Evolutionary conservation across 2,797 vertebrate genomes (phyloP), one percentile per base, ranked within the genome.

Genomic region (Acrocephalus scirpaceus): DNA sequence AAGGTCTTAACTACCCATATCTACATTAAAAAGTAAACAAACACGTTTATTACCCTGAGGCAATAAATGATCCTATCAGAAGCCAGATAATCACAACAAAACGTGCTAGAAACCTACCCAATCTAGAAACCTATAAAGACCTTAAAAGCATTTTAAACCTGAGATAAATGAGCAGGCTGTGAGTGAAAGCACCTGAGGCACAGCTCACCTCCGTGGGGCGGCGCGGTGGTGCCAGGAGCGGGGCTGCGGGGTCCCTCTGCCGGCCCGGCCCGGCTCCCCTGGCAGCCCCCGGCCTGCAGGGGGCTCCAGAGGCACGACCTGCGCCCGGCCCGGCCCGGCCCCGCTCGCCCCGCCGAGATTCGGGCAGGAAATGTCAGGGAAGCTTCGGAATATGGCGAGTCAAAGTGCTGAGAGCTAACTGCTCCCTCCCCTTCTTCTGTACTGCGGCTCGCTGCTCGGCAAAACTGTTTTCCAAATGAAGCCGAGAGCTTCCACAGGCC

Each of bases 401-500:
- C 29, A 47, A 54, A 67, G 32, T 0, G 66, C 32, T 36, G 60
- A 30, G 36, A 8, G 51, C 38, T 2, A 10, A 2, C 8, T 13
- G 56, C 45, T 22, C 17, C n/a, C 50, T 20, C 13, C 25, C 30
- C 30, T 51, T 51, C 65, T 40, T 89, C 80, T 92, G 95, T 58
- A 79, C 92, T 96, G 83, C 94, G 91, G 61, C 79, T 75, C 56
- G 66, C 93, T 73, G 93, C 60, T 54, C 81, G 96, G 97, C 94
- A 94, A 96, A 97, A 96, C 8, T 91, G 88, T 94, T 92, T 89
- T 86, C 92, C 89, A 47, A 97, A 98, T 57, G 96, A 96, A 98
- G 89, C 26, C 87, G 80, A 98, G 97, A 98, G 97, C 95, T 97
- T 87, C 95, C 98, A 97, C 97, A 98, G 97, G 97, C 95, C 56